Base-by-base conservation (phyloP, 2,888 invertebrate genomes). In the Leucozona laternaria region DNA sequence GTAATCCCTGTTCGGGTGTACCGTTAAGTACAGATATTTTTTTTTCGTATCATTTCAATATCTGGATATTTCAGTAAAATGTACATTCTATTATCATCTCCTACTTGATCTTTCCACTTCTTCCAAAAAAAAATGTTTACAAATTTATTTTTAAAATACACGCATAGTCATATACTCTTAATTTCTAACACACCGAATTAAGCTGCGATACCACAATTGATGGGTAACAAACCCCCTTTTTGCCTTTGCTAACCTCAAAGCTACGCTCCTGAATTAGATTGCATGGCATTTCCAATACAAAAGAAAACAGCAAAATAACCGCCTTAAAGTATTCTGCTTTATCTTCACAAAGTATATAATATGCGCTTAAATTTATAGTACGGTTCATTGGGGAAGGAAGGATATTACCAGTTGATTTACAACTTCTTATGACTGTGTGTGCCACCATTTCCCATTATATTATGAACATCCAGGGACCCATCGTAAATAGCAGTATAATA, bases 351-450 rank as follows among this genome's bases (percentile, higher is more conserved):
- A 60, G 40, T 15, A 62, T 31, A 31, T 1, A 5, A 31, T 45
- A 13, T 68, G 25, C 15, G 48, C 62, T 71, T 57, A 37, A 55
- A 48, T 45, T 48, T 43, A 43, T 62, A 70, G 40, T 8, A 71
- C 37, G 45, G 50, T 31, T 25, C 15, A 48, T 50, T 45, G n/a
- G 34, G 25, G 25, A 15, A 15, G 25, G 25, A 15, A 28, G 10
- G 28, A 68, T 50, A 71, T 81, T 71, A 71, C 64, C 64, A 71
- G 45, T 17, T 81, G 77, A 81, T 81, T 81, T 71, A 81, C 64
- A 37, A 37, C 62, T 11, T 43, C 13, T 55, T 71, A 20, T 64
- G 62, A 31, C 1, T 48, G 45, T 58, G 37, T 40, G 37, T 45
- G 55, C 43, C 53, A 45, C 43, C 53, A 55, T 50, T 75, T 25